These are phyloP conservation scores for Dermolepida albohirtum DNA, from an alignment of 2,888 invertebrate species.

Conservation along the genomic window DNA sequence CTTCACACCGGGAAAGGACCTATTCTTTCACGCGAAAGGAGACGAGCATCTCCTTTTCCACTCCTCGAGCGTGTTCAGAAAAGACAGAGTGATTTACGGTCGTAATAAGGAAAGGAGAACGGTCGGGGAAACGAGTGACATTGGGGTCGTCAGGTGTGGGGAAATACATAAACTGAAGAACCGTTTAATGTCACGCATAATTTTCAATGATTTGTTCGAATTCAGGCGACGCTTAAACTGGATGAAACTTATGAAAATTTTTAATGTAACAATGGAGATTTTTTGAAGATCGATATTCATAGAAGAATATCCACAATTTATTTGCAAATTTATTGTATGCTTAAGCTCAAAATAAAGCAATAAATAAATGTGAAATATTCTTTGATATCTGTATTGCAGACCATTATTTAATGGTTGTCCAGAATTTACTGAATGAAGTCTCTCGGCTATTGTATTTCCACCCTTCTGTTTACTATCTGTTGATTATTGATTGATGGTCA, in stretches of 20 bases:
- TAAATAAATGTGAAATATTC: too few species aligned
- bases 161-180: background rate
- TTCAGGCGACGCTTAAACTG: constrained; percentile 6
- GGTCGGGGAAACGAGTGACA: constrained; percentile 21
- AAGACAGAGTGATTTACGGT: constrained; percentile 35
- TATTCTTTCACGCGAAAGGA: background rate
- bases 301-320: too few species aligned
- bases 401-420: too few species aligned
- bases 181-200: constrained; percentile 25
- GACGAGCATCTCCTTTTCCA: background rate
- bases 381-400: too few species aligned
- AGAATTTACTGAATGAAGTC: too few species aligned
- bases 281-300: too few species aligned
- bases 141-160: constrained; percentile 11
- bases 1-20: constrained; percentile 2
- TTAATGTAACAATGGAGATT: background rate
- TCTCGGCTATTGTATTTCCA: too few species aligned
- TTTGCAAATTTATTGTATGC: too few species aligned
- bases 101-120: constrained; percentile 26
- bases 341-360: too few species aligned
- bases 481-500: too few species aligned
- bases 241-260: background rate
- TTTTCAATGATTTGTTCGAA: constrained; percentile 25
- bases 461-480: too few species aligned
- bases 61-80: constrained; percentile 6